Evolutionary conservation across 2,888 invertebrate genomes (phyloP).

Genomic region (Pseudococcus viburni): DNA sequence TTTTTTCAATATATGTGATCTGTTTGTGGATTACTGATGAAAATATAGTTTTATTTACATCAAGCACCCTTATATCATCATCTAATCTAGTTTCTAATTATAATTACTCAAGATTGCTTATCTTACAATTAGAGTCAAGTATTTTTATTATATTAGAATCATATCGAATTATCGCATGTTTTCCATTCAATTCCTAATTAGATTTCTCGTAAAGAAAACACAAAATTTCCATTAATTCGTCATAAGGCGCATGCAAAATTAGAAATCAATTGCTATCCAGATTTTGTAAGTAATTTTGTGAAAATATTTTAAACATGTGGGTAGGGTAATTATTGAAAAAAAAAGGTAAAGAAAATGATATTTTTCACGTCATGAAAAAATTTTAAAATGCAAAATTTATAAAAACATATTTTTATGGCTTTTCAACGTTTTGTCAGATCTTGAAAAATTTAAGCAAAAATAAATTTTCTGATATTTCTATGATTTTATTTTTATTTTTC

Average conservation of each 20-base stretch:
- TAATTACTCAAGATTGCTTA: slow-evolving; percentile 36
- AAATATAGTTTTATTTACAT: slow-evolving; percentile 47
- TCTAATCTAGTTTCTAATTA: slow-evolving; percentile 34
- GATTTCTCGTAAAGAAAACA: background rate
- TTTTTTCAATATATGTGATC: background rate
- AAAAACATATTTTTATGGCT: too few relatives aligned
- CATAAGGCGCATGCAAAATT: background rate
- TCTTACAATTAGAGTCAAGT: slow-evolving; percentile 27
- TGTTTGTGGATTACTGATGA: slow-evolving; percentile 1
- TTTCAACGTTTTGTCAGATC: too few relatives aligned
- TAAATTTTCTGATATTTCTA: too few relatives aligned
- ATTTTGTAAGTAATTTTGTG: too few relatives aligned
- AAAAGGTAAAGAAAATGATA: too few relatives aligned
- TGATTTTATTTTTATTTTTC: too few relatives aligned
- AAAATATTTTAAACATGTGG: too few relatives aligned
- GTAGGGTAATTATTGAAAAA: too few relatives aligned
- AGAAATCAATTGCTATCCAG: too few relatives aligned
- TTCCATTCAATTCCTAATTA: slow-evolving; percentile 33
- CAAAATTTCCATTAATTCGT: background rate
- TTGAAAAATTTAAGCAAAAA: too few relatives aligned
- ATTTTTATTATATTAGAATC: slow-evolving; percentile 20
- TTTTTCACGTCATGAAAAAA: too few relatives aligned
- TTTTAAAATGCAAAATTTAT: too few relatives aligned
- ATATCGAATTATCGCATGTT: background rate
- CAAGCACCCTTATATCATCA: slow-evolving; percentile 5